These are phyloP conservation scores for Charaxes varanes DNA, from an alignment of 1,140 invertebrate genomes.

Conservation along the genomic window DNA sequence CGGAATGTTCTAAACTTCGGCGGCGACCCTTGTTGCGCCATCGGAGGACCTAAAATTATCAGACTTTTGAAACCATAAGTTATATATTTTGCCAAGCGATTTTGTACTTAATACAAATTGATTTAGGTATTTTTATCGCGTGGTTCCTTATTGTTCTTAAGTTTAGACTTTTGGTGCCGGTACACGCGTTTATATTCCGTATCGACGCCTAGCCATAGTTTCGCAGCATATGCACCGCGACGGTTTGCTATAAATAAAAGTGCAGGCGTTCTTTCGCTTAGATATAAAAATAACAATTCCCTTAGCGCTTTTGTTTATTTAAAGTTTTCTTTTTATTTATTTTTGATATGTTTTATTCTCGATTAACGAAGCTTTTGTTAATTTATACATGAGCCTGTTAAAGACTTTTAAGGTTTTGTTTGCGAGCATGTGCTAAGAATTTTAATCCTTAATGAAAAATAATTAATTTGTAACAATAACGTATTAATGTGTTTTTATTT, in stretches of 20 bases:
- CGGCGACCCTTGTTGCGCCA: conserved; percentile 4
- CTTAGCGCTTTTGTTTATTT: too few species aligned
- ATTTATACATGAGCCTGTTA: too few species aligned
- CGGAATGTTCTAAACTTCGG: conserved; percentile 9
- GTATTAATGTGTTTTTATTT: too few species aligned
- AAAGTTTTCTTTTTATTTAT: too few species aligned
- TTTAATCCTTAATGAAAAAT: too few species aligned
- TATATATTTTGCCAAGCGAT: not conserved
- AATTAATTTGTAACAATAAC: too few species aligned
- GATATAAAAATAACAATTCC: not conserved
- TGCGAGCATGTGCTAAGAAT: too few species aligned
- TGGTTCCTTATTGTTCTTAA: not conserved
- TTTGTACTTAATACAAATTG: not conserved
- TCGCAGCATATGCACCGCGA: conserved; percentile 8
- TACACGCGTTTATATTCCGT: conserved; percentile 7
- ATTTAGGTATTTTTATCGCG: not conserved
- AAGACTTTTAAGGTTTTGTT: too few species aligned
- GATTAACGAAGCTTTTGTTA: too few species aligned
- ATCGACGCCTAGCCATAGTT: conserved; percentile 24
- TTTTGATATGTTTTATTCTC: too few species aligned
- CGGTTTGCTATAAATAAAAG: conserved; percentile 20
- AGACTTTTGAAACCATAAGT: not conserved
- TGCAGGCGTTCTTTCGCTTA: conserved; percentile 24
- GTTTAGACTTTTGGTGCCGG: not conserved
- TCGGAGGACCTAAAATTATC: not conserved